Conservation (phyloP, 2,797 vertebrate genomes). For the Enteromius afrohamiltoni region DNA sequence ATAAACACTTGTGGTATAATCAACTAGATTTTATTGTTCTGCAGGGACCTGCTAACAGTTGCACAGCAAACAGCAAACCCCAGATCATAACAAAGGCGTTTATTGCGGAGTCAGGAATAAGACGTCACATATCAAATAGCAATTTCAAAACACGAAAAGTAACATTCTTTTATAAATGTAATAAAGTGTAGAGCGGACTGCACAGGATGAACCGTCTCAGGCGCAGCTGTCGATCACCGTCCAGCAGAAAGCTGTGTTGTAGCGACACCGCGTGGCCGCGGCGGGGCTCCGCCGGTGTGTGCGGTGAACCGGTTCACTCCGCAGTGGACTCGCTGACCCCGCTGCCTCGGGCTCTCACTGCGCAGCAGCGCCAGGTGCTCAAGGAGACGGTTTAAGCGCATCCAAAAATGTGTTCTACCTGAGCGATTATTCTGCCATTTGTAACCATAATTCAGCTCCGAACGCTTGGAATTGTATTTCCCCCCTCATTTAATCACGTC, state of each 20-base stretch:
- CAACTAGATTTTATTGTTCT: not conserved
- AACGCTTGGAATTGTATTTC: not conserved
- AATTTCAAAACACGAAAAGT: not conserved
- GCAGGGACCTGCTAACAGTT: not conserved
- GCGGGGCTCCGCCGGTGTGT: not conserved
- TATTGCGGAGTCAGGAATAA: not conserved
- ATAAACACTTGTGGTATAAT: not conserved
- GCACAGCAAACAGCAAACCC: not conserved
- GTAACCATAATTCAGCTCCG: no score
- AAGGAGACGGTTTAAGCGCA: not conserved
- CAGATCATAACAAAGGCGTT: not conserved
- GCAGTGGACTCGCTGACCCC: slow-evolving; percentile 60
- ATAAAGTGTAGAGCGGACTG: not conserved
- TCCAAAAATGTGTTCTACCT: not conserved
- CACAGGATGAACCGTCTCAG: not conserved
- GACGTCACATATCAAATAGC: not conserved
- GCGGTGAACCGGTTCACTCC: slow-evolving; percentile 58
- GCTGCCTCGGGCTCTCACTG: slow-evolving; percentile 2
- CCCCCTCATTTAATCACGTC: slow-evolving; percentile 47
- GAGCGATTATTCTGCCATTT: not conserved
- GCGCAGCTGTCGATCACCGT: not conserved
- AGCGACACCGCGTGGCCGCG: slow-evolving; percentile 38
- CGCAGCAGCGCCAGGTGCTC: not conserved
- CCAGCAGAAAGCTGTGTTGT: not conserved
- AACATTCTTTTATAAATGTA: not conserved